phyloP scores from a whole-genome alignment of 2,888 invertebrate species.

The Ormia ochracea region DNA sequence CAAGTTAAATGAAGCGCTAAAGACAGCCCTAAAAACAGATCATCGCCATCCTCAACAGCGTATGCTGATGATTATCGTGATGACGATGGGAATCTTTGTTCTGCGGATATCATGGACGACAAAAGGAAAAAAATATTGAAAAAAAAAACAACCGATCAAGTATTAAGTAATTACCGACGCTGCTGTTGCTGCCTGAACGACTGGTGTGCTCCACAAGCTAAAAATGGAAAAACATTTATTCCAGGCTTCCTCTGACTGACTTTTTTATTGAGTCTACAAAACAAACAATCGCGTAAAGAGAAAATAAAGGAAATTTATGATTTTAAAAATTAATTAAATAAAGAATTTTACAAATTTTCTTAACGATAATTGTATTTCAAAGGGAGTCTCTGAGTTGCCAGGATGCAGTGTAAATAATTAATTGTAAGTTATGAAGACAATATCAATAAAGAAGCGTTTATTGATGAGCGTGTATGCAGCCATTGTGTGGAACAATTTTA shows the following conservation, averaged over 20 bases:
- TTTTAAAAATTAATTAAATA: conserved; percentile 50
- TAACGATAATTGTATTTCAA: conserved; percentile 31
- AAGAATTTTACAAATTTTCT: conserved; percentile 47
- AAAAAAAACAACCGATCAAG: conserved; percentile 45
- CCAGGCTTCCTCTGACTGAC: conserved; percentile 4
- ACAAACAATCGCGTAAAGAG: conserved; percentile 8
- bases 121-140: background rate
- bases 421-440: conserved; percentile 36
- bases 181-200: conserved; percentile 30
- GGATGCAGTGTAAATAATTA: conserved; percentile 37
- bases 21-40: conserved; percentile 52
- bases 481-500: background rate
- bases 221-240: background rate
- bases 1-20: conserved; percentile 53
- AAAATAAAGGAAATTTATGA: conserved; percentile 42
- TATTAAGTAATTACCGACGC: conserved; percentile 46
- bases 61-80: conserved; percentile 39
- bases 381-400: background rate
- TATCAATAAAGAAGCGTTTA: conserved; percentile 6
- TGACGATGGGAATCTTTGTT: conserved; percentile 48
- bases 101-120: conserved; percentile 11
- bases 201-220: conserved; percentile 36
- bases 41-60: conserved; percentile 35
- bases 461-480: background rate
- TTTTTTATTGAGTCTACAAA: conserved; percentile 13